phyloP scores from a whole-genome alignment of 2,888 invertebrate species.

The Drosophila lacicola region DNA sequence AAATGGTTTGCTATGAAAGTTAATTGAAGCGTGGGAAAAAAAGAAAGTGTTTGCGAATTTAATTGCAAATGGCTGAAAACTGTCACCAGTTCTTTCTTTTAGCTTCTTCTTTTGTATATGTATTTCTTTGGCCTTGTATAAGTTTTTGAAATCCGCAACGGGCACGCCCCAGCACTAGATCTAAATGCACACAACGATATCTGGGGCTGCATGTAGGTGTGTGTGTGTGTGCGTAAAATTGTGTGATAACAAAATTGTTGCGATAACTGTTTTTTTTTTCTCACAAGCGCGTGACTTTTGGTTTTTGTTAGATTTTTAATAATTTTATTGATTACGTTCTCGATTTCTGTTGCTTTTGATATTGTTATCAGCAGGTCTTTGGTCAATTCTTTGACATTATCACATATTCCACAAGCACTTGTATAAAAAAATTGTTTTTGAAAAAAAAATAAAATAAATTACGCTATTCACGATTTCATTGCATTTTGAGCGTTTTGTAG shows the following conservation, averaged over 20 bases:
- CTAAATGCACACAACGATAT: slow-evolving; percentile 10
- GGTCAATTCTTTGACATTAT: slow-evolving; percentile 32
- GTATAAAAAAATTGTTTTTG: slow-evolving; percentile 37
- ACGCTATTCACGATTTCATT: slow-evolving; percentile 33
- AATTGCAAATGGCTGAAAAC: slow-evolving; percentile 41
- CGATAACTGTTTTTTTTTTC: slow-evolving; percentile 17
- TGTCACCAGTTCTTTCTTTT: slow-evolving; percentile 38
- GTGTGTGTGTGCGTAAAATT: slow-evolving; percentile 8
- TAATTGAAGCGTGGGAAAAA: slow-evolving; percentile 70
- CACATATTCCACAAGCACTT: slow-evolving; percentile 57
- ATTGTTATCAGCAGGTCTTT: slow-evolving; percentile 28
- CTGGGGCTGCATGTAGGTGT: background rate
- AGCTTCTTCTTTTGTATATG: slow-evolving; percentile 1
- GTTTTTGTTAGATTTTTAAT: slow-evolving; percentile 19
- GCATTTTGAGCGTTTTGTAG: slow-evolving; percentile 19
- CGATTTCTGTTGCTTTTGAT: slow-evolving; percentile 16
- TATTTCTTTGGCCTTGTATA: slow-evolving; percentile 1
- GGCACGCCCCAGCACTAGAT: slow-evolving; percentile 34
- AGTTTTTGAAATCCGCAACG: slow-evolving; percentile 26
- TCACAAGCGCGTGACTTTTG: slow-evolving; percentile 47
- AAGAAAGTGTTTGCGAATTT: slow-evolving; percentile 67
- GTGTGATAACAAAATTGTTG: slow-evolving; percentile 42
- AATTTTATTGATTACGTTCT: slow-evolving; percentile 34
- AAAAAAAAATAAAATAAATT: slow-evolving; percentile 21
- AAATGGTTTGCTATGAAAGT: slow-evolving; percentile 38